Evolutionary conservation across 2,888 invertebrate genomes (phyloP).

Genomic region (Drosophila pegasa): DNA sequence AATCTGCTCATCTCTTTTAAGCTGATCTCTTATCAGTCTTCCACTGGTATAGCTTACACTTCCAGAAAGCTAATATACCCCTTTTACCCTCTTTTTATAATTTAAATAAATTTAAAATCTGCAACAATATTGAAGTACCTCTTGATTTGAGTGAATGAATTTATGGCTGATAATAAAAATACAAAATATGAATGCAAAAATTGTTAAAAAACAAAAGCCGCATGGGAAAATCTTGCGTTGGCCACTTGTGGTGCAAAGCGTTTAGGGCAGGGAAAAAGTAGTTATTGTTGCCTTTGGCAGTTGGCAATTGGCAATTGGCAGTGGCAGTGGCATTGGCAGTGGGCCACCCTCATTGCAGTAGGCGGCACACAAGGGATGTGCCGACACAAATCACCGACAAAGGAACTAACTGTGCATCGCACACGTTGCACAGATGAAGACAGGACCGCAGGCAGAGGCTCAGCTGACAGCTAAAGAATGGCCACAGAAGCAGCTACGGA

Average conservation of each 20-base stretch:
- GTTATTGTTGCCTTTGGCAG: slow-evolving; percentile 59
- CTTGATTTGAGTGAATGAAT: slow-evolving; percentile 51
- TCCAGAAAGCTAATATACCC: neutral
- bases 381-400: slow-evolving; percentile 73
- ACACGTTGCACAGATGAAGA: slow-evolving; percentile 75
- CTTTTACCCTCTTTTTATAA: neutral
- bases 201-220: slow-evolving; percentile 17
- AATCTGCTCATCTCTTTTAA: neutral
- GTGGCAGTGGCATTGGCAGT: neutral
- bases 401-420: slow-evolving; percentile 78
- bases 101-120: neutral
- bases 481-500: slow-evolving; percentile 49
- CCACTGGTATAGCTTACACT: neutral
- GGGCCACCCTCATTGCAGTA: slow-evolving; percentile 67
- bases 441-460: slow-evolving; percentile 57
- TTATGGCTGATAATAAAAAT: slow-evolving; percentile 50
- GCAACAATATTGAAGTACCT: slow-evolving; percentile 13
- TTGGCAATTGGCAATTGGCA: slow-evolving; percentile 23
- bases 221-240: slow-evolving; percentile 11
- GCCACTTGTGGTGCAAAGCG: slow-evolving; percentile 74
- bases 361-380: slow-evolving; percentile 66
- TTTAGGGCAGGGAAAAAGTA: slow-evolving; percentile 59
- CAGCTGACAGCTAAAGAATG: slow-evolving; percentile 77
- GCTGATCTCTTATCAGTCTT: neutral
- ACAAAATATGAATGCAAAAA: slow-evolving; percentile 31